Percentiles rank a stretch among this genome's conserved stretches.
Conservation (phyloP, 2,113 vertebrate genomes). For the Neopipo cinnamomea region DNA sequence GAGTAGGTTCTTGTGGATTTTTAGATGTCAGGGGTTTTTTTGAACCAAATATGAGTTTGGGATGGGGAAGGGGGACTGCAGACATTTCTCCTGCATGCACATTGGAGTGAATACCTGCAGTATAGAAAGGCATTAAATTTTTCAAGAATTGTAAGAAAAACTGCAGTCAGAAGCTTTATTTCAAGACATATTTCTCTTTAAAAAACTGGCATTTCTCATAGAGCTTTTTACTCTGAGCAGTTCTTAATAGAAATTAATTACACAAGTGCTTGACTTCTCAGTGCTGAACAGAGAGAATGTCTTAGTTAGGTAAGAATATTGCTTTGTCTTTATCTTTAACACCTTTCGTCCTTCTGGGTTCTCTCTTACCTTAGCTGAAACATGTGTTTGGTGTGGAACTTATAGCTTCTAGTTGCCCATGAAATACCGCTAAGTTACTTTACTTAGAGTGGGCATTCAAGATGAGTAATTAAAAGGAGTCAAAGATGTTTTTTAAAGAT, state of each 20-base stretch:
- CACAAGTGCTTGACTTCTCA: background rate
- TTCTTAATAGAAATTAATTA: background rate
- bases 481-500: background rate
- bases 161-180: background rate
- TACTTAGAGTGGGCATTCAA: background rate
- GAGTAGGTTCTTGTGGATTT: background rate
- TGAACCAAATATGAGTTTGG: background rate
- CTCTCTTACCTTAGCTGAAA: background rate
- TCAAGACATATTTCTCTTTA: background rate
- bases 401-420: rapidly evolving
- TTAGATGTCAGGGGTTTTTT: background rate
- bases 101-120: background rate
- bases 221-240: background rate
- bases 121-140: background rate
- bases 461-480: background rate
- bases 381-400: background rate
- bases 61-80: background rate
- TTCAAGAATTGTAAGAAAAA: background rate
- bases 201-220: background rate
- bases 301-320: background rate
- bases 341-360: background rate
- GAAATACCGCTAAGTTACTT: background rate
- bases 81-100: background rate
- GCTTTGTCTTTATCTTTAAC: background rate
- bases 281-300: background rate